These are phyloP conservation scores for Andrena praecox DNA, from an alignment of 2,888 invertebrate species.

Conservation along the genomic window DNA sequence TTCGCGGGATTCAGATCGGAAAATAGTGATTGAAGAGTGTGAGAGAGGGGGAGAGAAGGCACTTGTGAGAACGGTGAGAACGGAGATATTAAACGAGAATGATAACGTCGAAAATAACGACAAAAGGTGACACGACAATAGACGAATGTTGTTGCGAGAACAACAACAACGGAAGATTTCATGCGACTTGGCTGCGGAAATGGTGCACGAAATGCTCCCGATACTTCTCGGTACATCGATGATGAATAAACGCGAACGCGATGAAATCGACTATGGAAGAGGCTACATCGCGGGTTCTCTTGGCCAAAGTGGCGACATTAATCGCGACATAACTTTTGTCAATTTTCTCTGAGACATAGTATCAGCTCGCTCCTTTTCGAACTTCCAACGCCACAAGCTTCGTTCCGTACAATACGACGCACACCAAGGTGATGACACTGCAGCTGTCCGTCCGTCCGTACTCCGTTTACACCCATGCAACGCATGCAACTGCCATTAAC, in stretches of 20 bases:
- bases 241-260: constrained; percentile 62
- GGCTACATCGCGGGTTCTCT: constrained; percentile 71
- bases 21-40: constrained; percentile 49
- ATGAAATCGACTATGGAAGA: constrained; percentile 34
- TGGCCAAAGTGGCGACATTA: constrained; percentile 55
- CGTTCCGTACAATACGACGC: constrained; percentile 39
- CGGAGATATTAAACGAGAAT: constrained; percentile 39
- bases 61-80: constrained; percentile 58
- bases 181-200: constrained; percentile 56
- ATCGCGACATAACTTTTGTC: constrained; percentile 45
- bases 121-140: constrained; percentile 45
- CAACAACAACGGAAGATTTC: constrained; percentile 52
- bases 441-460: constrained; percentile 53
- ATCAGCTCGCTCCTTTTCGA: constrained; percentile 50
- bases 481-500: constrained; percentile 55
- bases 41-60: constrained; percentile 62
- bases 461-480: constrained; percentile 65
- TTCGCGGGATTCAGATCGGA: constrained; percentile 48
- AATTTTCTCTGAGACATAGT: constrained; percentile 68
- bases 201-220: constrained; percentile 59
- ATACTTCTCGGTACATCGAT: constrained; percentile 70
- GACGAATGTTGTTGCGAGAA: constrained; percentile 43
- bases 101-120: constrained; percentile 51
- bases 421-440: constrained; percentile 62
- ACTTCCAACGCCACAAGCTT: constrained; percentile 50